Base-by-base conservation (phyloP, 2,797 vertebrate genomes). In the Champsocephalus gunnari region DNA sequence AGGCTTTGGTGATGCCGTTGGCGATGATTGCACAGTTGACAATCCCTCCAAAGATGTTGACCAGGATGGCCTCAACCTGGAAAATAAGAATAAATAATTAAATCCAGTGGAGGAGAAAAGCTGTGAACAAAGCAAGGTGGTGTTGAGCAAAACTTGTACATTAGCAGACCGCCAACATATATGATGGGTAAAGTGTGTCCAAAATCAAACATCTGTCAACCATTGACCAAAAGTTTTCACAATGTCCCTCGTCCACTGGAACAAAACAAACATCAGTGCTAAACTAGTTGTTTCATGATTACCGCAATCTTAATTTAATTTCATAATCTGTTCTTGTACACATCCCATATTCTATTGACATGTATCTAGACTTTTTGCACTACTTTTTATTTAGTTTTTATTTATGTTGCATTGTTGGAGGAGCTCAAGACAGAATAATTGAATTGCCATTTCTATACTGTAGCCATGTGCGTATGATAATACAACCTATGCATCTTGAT, bases 1-100 rank as follows among this genome's bases (percentile, higher is more conserved):
- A 98, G 34, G 98, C 98, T 90, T 97, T 98, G 86, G 97, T 99
- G 85, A 99, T 99, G 2, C 98, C 98, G 0, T 98, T 99, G 88
- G 98, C 98, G 49, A 99, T 96, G 86, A 99, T 98, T 87, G 97
- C 98, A 82, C 98, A 99, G 92, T 99, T 99, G 78, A 99, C 98
- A 0, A 99, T 99, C 28, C 98, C 98, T 10, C 98, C 98, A 51
- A 99, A 99, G 74, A 99, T 99, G 88, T 99, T 99, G 7, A 99
- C 96, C 19, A 99, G 93, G 83, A 99, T 99, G 75, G 97, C 98
- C 93, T 99, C 97, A 64, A 99, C 98, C 98, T 99, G 87, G 44
- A 32, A 74, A 8, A 47, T n/a, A 73, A 74, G 55, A 32, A 12
- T 38, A 65, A 5, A 54, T 4, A 4, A 66, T 73, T 17, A 16